Evolutionary conservation across 2,888 invertebrate species (phyloP), one percentile per base, ranked within the genome.

Genomic region (Podotricha telesiphe): DNA sequence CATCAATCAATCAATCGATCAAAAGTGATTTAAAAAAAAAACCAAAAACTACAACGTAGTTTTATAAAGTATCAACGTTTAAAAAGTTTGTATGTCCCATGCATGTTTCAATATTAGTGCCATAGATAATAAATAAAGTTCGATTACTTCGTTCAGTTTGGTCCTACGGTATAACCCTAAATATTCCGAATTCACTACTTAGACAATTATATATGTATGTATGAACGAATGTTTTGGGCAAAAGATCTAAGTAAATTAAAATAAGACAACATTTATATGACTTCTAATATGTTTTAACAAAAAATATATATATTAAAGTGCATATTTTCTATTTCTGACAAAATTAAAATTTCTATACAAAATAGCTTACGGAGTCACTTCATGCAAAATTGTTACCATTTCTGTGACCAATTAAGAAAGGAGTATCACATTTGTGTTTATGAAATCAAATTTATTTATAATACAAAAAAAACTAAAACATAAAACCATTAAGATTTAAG

Each of bases 151-250:
- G 42, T 22, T 22, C 42, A 59, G n/a, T 59, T 71, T 69, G 71
- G 71, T 69, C 71, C 71, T 69, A 69, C 66, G 28, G 53, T 48
- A 66, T 68, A 65, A 71, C 65, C 68, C 71, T 71, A 68, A 19
- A 58, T 56, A 47, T 62, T 71, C 68, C 71, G 62, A 65, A 58
- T 64, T 51, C 28, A 64, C 48, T 63, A 63, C 42, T 64, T 53
- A 51, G 3, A 45, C 48, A 37, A 48, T 17, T 51, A 59, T 51
- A 47, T 37, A 45, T 68, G 53, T 40, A 53, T 34, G 37, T 48
- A 55, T 55, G 40, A 5, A 45, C n/a, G n/a, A 5, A 51, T 20
- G 22, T 10, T 58, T 40, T 40, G 40, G 40, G 20, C 56, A 15
- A 20, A 58, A 58, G 37, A 20, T 58, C 56, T 58, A 58, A 6